Evolutionary conservation across 2,113 vertebrate genomes (phyloP), one percentile per base, ranked within the genome.

Genomic region (Chaetura pelagica): DNA sequence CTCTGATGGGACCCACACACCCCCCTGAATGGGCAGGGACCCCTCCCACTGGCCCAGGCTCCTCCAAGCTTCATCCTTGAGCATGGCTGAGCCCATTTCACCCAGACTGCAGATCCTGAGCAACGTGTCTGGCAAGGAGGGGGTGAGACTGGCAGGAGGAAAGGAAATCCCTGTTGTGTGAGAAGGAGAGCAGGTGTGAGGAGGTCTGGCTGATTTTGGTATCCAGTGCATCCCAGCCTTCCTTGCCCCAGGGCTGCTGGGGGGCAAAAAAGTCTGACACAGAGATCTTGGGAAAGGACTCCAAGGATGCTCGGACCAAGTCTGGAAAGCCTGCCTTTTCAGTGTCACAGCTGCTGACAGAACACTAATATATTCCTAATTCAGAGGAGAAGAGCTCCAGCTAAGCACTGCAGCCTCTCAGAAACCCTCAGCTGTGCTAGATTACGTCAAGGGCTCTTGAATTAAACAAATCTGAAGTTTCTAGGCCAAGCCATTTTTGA

Each of bases 381-480:
- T 97, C 16, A 64, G 87, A 88, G 57, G 90, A 96, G 92, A 96
- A 93, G 97, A 95, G 91, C 95, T 94, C 94, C 92, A 95, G 86
- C 93, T 89, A 96, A 96, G 97, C 87, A 86, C 58, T 72, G 91
- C 84, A 95, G 84, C 73, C 73, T 96, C 96, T 96, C 84, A 90
- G 90, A 94, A 97, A 76, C 77, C 91, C 93, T 95, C 96, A 89
- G 95, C 95, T 96, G 80, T 94, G 90, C 92, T 93, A 97, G 95
- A 97, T 97, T 97, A 97, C 74, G 84, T 97, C 96, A 97, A 94
- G 94, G 62, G 58, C 95, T 97, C 95, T 97, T 97, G 96, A 96
- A 97, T 97, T 97, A 97, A 97, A 97, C 93, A 97, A 97, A 97
- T 97, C 95, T 97, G 97, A 97, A 97, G 96, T 97, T 97, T 97